Base-by-base conservation (phyloP, 2,888 invertebrate genomes). In the Aphidoletes aphidimyza region DNA sequence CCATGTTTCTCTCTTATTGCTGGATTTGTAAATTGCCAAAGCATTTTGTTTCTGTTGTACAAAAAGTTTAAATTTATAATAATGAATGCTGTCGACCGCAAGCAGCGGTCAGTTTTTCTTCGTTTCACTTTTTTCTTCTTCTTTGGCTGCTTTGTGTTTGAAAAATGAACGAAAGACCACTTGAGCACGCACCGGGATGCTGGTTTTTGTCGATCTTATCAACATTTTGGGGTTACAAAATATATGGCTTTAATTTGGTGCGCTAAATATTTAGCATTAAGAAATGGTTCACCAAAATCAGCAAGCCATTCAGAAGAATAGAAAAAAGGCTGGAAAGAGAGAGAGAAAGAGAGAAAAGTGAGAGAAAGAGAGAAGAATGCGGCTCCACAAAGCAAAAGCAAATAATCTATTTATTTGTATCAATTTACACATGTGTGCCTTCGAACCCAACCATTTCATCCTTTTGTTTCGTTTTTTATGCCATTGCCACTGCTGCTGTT, bases 321-420 rank as follows among this genome's bases (percentile, higher is more conserved):
- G n/a, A n/a, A n/a, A n/a, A n/a, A n/a, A n/a, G n/a, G n/a, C n/a
- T n/a, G n/a, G n/a, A n/a, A n/a, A n/a, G n/a, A n/a, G n/a, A n/a
- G n/a, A n/a, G n/a, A n/a, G n/a, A n/a, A n/a, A n/a, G n/a, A n/a
- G n/a, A n/a, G n/a, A n/a, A n/a, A n/a, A n/a, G n/a, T n/a, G n/a
- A n/a, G n/a, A n/a, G n/a, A 54, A 54, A n/a, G 54, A 54, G 54
- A 30, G 17, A 6, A 34, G 11, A 30, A 30, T 30, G 69, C 69
- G 30, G 69, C 69, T n/a, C n/a, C n/a, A n/a, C 30, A 69, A 30
- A 69, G 69, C 30, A 81, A 81, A 81, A 37, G 81, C 36, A 37
- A 81, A 81, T 81, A 81, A 81, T 37, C 81, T 81, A 81, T 81
- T 81, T 81, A 81, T 81, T 81, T 37, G 81, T 81, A 81, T 81